Evolutionary conservation across 2,113 vertebrate genomes (phyloP), one percentile per base, ranked within the genome.

Genomic region (Pteropus alecto): DNA sequence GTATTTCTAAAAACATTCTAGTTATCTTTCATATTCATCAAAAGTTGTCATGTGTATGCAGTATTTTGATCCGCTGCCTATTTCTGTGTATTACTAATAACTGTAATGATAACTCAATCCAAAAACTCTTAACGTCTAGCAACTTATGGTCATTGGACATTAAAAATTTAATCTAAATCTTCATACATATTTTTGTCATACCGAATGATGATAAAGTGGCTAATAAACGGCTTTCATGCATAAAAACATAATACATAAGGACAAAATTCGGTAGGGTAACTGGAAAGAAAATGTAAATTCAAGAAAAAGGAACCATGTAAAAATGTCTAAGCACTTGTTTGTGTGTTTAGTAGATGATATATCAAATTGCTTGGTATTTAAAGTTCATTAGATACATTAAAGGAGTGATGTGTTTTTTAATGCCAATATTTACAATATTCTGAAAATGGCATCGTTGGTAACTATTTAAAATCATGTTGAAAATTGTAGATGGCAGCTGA

Each of bases 361-460:
- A 83, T 76, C 83, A 81, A 92, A 90, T 82, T 90, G 77, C 93
- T 95, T 97, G 96, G 94, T 91, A 95, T 96, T 98, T 96, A 83
- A 94, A 97, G 91, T 94, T 95, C 95, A 97, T 97, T 95, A 97
- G 90, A 61, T 81, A 46, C 93, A 86, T 95, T 95, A 95, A 96
- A 94, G 65, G 63, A 87, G 74, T 18, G 67, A 87, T 94, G 19
- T 77, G 46, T 95, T 79, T 93, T 68, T 96, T 81, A 91, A 95
- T 93, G 85, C 94, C 95, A 97, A 83, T 97, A 96, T 96, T 96
- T 94, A 96, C 93, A 89, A 61, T 70, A 77, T 58, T 58, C 93
- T 94, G 41, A 78, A 88, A 89, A 89, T 56, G 54, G 67, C 88
- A 85, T 71, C 48, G 0, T 54, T 63, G 61, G 56, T 51, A 76